Evolutionary conservation across 2,797 vertebrate genomes (phyloP).

Genomic region (Limosa lapponica): DNA sequence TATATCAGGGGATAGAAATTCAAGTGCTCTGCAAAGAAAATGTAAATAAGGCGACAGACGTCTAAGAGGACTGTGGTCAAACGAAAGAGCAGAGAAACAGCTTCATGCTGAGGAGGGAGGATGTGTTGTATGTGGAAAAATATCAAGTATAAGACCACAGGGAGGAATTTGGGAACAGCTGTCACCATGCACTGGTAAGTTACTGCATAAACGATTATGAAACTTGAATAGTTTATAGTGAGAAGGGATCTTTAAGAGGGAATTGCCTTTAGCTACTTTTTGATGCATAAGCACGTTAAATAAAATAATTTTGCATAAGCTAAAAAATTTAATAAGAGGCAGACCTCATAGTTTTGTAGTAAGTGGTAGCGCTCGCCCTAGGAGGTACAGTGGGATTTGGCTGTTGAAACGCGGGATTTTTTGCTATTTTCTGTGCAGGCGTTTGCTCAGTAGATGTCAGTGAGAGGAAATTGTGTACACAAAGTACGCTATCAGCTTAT

Average conservation of each 20-base stretch:
- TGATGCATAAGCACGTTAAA: not conserved
- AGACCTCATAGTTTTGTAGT: not conserved
- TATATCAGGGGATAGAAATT: not conserved
- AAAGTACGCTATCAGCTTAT: accelerated
- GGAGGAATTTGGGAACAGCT: constrained; percentile 11
- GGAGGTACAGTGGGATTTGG: not conserved
- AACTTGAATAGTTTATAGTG: not conserved
- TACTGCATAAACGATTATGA: not conserved
- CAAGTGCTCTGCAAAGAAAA: constrained; percentile 14
- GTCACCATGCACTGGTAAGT: not conserved
- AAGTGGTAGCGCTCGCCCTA: not conserved
- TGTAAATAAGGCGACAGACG: not conserved
- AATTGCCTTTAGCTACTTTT: not conserved
- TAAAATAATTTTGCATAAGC: not conserved
- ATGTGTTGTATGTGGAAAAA: not conserved
- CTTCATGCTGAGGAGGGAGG: not conserved
- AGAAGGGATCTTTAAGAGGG: not conserved
- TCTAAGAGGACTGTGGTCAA: not conserved
- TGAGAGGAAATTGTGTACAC: accelerated
- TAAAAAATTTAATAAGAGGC: not conserved
- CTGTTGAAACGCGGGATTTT: not conserved
- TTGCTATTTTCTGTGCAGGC: not conserved
- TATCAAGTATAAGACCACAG: not conserved
- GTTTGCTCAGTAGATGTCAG: not conserved
- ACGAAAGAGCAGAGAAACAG: not conserved